Conservation (phyloP, 2,888 invertebrate genomes). For the Tetragonula carbonaria region DNA sequence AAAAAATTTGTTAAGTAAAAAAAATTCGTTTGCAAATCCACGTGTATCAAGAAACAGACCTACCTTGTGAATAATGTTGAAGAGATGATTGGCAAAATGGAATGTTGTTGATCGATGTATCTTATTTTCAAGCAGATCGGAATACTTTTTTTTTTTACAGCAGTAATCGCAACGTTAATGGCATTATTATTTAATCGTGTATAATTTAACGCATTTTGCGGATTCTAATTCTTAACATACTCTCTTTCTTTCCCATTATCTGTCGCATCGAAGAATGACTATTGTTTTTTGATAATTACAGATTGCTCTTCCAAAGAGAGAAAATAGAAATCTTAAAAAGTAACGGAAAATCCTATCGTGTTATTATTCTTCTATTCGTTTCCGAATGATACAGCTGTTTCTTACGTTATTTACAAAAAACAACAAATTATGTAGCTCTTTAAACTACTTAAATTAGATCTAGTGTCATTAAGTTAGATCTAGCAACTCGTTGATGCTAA, state of each 20-base stretch:
- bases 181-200: not conserved
- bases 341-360: not conserved
- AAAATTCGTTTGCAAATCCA: not conserved
- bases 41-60: slow-evolving; percentile 35
- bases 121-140: slow-evolving; percentile 19
- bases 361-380: slow-evolving; percentile 8
- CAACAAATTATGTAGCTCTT: not conserved
- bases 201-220: not conserved
- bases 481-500: not conserved
- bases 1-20: not conserved
- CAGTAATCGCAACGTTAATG: not conserved
- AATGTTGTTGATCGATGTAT: slow-evolving; percentile 24
- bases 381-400: not conserved
- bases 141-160: slow-evolving; percentile 1
- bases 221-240: slow-evolving; percentile 1
- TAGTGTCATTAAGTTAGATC: slow-evolving; percentile 3
- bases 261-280: not conserved
- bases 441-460: not conserved
- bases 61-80: slow-evolving; percentile 45
- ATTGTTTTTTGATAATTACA: not conserved
- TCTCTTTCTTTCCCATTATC: not conserved
- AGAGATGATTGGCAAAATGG: slow-evolving; percentile 41
- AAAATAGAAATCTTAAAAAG: not conserved
- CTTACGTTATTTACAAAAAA: slow-evolving; percentile 29
- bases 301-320: not conserved